A percentile compares a stretch with the other conserved stretches of the same genome.
These are phyloP conservation scores for Sthenelais limicola DNA, from an alignment of 2,888 invertebrate genomes.

Conservation along the genomic window DNA sequence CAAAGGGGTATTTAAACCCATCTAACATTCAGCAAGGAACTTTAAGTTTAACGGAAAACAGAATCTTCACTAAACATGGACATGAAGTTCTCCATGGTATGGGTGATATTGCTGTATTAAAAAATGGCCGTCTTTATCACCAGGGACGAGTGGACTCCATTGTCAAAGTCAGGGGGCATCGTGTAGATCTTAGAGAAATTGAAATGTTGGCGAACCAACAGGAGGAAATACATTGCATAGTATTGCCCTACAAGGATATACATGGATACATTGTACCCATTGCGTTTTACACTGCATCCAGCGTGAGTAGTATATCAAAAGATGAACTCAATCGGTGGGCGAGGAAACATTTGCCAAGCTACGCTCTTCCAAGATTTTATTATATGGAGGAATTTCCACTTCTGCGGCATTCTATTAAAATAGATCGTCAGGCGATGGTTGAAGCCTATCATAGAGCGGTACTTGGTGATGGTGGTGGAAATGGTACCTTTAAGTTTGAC, in stretches of 20 bases:
- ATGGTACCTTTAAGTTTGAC: no score
- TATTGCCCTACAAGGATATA: not conserved
- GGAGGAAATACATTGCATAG: not conserved
- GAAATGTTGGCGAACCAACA: not conserved
- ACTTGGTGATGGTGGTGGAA: no score
- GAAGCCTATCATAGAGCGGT: no score
- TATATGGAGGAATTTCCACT: not conserved
- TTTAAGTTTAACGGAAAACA: constrained; percentile 3
- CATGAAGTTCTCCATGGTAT: not conserved
- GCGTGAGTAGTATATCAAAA: no score
- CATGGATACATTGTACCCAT: constrained; percentile 19
- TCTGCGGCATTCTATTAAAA: not conserved
- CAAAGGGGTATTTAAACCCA: constrained; percentile 79
- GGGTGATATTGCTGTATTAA: constrained; percentile 5
- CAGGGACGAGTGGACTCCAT: not conserved
- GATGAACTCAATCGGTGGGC: no score
- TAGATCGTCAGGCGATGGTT: constrained; percentile 11
- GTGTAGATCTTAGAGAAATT: constrained; percentile 10
- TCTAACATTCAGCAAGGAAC: not conserved
- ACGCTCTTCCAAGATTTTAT: not conserved
- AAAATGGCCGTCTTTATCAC: constrained; percentile 1
- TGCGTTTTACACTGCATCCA: constrained; percentile 3
- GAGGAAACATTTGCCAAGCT: no score
- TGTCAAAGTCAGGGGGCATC: not conserved
- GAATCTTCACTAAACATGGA: not conserved